Evolutionary conservation across 2,113 vertebrate species (phyloP), one percentile per base, ranked within the genome.

Genomic region (Astur gentilis): DNA sequence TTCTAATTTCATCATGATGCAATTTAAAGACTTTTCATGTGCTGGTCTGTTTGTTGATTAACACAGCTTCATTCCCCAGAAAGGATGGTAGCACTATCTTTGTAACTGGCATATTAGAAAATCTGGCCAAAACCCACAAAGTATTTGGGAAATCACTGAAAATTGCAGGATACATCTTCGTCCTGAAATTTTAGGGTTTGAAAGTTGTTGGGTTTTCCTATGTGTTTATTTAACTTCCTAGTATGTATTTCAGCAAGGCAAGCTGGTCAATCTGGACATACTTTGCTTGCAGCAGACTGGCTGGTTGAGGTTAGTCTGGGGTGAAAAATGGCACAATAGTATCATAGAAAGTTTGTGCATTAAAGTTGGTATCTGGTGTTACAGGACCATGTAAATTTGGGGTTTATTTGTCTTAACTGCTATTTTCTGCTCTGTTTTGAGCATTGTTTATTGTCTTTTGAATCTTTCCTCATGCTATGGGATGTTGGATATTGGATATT

Each of bases 1-100:
- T 85, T 78, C 72, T 52, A 6, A 15, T 71, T 75, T n/a, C 0
- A 0, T n/a, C 45, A 23, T 21, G 7, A 50, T 64, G 14, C 19
- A 31, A 4, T 10, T 6, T 21, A 16, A 64, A 79, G 15, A 16
- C 10, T 60, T 88, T 42, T 55, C 38, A 13, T 47, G 11, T 14
- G 4, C 17, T 42, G 15, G 3, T 27, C 40, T 47, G 6, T 40
- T 57, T n/a, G 7, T 36, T 89, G 27, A 5, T 49, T 92, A 81
- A 11, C 25, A 22, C 8, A 69, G 9, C 13, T 70, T 72, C 17
- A 12, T 19, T 80, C 38, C 21, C 67, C 54, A 44, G 44, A 60
- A 84, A 16, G 26, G 5, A 44, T 61, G 49, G 6, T 15, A 57
- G 11, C 40, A 58, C 18, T 34, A 2, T 36, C 34, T 73, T 81